Evolutionary conservation across 1,140 invertebrate species (phyloP), one percentile per base, ranked within the genome.

Genomic region (Venturia canescens): DNA sequence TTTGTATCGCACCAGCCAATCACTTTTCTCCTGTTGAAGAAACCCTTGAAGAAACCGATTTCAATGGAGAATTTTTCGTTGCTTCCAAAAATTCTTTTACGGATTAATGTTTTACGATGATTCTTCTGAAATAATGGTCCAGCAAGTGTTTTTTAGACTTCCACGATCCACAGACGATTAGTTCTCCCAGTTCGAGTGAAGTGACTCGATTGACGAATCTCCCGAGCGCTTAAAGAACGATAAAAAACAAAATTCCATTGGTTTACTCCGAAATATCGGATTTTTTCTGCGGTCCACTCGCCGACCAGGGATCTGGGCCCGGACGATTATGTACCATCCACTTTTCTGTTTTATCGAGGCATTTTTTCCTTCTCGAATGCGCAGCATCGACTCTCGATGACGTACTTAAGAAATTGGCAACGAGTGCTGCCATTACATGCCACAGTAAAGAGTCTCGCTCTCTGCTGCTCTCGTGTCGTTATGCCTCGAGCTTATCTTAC

Each of bases 401-500:
- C 23, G 23, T 26, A 63, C 60, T 63, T 63, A 63, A 63, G 23
- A 23, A 26, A 63, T 63, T 26, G 60, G 23, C 60, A 63, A 63
- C 60, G 23, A 63, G 23, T 63, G 23, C 23, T 63, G 23, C 60
- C 60, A 63, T 63, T 27, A 15, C 60, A 63, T 63, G 23, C 60
- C 11, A 44, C 38, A 9, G 38, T 44, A 11, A 5, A 9, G 5
- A 11, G 7, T 44, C 38, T 44, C 38, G 7, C 38, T 44, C 21
- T n/a, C 11, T 23, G 7, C 27, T 23, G 3, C 23, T 63, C 60
- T 3, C 23, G 60, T 63, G n/a, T 79, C 76, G 38, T 79, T 81
- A 71, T 75, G 60, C 21, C 60, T 21, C 4, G 60, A 63, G 81
- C 81, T 86, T 86, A 84, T 86, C 80, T 86, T 67, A 75, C n/a